Evolutionary conservation across 2,113 vertebrate species (phyloP).

Genomic region (Anguilla japonica): DNA sequence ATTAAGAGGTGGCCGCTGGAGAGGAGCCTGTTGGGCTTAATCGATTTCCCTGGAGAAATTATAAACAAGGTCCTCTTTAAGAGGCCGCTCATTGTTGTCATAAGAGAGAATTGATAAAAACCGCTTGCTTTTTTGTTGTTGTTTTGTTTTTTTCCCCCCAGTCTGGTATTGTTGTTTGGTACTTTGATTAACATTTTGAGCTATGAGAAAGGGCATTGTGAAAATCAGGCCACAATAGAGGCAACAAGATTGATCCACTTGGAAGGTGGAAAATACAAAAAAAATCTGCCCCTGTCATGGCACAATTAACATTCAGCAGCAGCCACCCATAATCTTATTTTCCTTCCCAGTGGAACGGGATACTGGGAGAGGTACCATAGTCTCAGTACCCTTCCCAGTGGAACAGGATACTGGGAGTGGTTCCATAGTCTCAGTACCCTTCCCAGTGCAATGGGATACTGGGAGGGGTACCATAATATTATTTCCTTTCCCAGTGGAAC

Average conservation of each 20-base stretch:
- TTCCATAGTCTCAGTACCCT: not conserved
- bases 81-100: not conserved
- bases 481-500: not conserved
- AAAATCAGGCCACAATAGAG: not conserved
- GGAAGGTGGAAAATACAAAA: no score
- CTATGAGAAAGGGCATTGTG: not conserved
- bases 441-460: no score
- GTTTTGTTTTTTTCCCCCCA: not conserved
- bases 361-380: no score
- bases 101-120: not conserved
- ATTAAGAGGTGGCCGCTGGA: not conserved
- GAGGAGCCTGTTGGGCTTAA: not conserved
- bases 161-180: not conserved
- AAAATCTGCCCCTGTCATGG: no score
- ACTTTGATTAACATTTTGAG: not conserved
- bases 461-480: no score
- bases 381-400: not conserved
- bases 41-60: slow-evolving; percentile 24
- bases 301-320: not conserved
- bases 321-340: no score
- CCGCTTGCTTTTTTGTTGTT: not conserved
- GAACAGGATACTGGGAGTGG: not conserved
- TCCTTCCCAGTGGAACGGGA: no score
- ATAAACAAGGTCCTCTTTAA: slow-evolving; percentile 5
- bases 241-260: not conserved